Percentiles rank a stretch among this genome's conserved stretches.
These are phyloP conservation scores for Macropis europaea DNA, from an alignment of 2,888 invertebrate genomes.

Conservation along the genomic window DNA sequence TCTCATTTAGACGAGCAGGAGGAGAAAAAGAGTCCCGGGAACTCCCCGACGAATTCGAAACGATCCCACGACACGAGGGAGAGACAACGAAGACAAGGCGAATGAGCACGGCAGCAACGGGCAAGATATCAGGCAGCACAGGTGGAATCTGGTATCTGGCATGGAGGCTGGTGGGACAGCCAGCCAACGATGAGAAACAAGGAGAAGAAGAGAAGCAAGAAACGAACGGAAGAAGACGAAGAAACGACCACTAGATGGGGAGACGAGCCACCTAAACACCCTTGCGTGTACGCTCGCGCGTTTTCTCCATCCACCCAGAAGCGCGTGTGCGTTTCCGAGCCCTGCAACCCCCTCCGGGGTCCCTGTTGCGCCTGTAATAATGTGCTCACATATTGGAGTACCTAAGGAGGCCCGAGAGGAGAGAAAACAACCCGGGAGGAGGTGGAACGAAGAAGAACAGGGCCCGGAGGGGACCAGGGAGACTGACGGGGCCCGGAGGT, in stretches of 20 bases:
- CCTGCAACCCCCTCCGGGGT: constrained; percentile 7
- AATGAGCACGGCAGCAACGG: constrained; percentile 61
- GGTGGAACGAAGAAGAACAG: constrained; percentile 17
- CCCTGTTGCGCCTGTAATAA: constrained; percentile 61
- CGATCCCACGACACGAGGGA: constrained; percentile 61
- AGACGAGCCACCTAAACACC: constrained; percentile 72
- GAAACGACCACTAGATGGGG: not conserved
- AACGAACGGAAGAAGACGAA: constrained; percentile 19
- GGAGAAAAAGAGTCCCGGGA: constrained; percentile 7
- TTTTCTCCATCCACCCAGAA: constrained; percentile 58
- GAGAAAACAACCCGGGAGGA: constrained; percentile 27
- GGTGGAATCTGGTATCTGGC: constrained; percentile 78
- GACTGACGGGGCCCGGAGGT: constrained; percentile 49
- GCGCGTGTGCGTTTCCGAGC: constrained; percentile 61
- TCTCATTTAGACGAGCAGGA: not conserved
- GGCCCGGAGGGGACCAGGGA: constrained; percentile 19
- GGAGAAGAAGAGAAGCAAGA: constrained; percentile 14
- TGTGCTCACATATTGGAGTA: constrained; percentile 70
- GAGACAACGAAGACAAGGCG: constrained; percentile 58
- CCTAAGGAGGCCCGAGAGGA: constrained; percentile 47
- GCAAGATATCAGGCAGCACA: constrained; percentile 71
- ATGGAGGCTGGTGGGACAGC: constrained; percentile 56
- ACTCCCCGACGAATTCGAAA: constrained; percentile 59
- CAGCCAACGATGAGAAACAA: constrained; percentile 26
- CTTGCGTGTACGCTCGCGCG: constrained; percentile 71